Evolutionary conservation across 2,113 vertebrate genomes (phyloP).

Genomic region (Sinocyclocheilus grahami): DNA sequence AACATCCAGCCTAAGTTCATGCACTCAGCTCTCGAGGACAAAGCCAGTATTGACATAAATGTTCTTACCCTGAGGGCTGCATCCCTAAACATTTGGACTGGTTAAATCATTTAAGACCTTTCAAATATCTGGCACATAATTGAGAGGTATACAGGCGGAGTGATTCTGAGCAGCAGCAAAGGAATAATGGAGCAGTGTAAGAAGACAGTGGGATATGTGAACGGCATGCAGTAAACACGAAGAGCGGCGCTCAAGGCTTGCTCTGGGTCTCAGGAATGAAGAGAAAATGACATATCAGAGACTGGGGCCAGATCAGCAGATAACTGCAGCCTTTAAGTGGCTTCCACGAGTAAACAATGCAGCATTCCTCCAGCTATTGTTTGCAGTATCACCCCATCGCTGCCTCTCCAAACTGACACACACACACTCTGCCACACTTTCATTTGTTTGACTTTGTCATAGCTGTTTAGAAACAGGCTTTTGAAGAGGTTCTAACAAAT

Average conservation of each 20-base stretch:
- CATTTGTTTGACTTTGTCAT: conserved; percentile 32
- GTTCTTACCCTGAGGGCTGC: conserved; percentile 42
- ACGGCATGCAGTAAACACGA: conserved; percentile 23
- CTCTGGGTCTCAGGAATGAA: conserved; percentile 37
- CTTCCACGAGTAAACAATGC: conserved; percentile 42
- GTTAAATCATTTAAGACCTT: conserved; percentile 59
- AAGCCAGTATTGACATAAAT: conserved; percentile 53
- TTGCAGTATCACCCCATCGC: conserved; percentile 33
- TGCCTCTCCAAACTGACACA: conserved; percentile 24
- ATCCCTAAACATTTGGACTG: conserved; percentile 58
- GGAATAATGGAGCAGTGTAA: conserved; percentile 1
- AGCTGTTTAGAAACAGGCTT: conserved; percentile 40
- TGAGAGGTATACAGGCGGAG: conserved; percentile 41
- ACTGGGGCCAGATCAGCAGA: conserved; percentile 35
- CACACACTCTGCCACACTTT: conserved; percentile 12
- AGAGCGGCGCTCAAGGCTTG: conserved; percentile 6
- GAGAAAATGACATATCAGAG: conserved; percentile 32
- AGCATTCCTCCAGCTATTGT: conserved; percentile 36
- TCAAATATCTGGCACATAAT: conserved; percentile 41
- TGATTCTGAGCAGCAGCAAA: conserved; percentile 30
- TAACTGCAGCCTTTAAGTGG: conserved; percentile 36
- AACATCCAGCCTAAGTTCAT: conserved; percentile 42
- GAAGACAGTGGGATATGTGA: conserved; percentile 35
- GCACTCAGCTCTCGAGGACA: conserved; percentile 44
- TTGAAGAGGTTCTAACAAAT: neutral